A percentile compares a stretch with the other conserved stretches of the same genome.
phyloP scores from a whole-genome alignment of 2,888 invertebrate species.

The Stenichneumon culpator region DNA sequence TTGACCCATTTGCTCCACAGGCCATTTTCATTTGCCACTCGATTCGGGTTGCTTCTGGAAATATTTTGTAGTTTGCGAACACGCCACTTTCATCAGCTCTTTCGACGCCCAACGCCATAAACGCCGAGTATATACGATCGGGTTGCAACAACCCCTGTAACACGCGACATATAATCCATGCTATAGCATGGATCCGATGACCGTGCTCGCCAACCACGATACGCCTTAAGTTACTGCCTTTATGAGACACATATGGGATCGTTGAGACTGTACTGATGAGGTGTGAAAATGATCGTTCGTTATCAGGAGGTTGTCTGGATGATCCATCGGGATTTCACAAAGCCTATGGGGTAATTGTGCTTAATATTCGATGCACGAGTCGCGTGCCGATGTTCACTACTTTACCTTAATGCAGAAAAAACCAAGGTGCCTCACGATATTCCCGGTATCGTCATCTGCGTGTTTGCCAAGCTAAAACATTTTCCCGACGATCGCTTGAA shows the following conservation, averaged over 20 bases:
- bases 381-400: neutral
- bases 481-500: constrained; percentile 43
- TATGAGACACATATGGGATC: constrained; percentile 12
- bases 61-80: constrained; percentile 13
- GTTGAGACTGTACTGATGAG: constrained; percentile 4
- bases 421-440: neutral
- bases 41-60: neutral
- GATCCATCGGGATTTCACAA: neutral
- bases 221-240: neutral
- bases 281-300: constrained; percentile 15
- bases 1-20: neutral
- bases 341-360: neutral
- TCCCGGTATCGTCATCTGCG: neutral
- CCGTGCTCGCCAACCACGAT: neutral
- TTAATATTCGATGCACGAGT: neutral
- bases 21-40: constrained; percentile 5
- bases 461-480: constrained; percentile 48
- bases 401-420: neutral
- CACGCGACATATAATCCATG: neutral
- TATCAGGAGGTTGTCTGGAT: neutral
- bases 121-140: neutral
- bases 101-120: neutral
- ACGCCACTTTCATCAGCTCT: neutral
- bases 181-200: constrained; percentile 14
- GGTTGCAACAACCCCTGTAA: constrained; percentile 9